These are phyloP conservation scores for Knipowitschia caucasica DNA, from an alignment of 2,797 vertebrate species.

Conservation along the genomic window DNA sequence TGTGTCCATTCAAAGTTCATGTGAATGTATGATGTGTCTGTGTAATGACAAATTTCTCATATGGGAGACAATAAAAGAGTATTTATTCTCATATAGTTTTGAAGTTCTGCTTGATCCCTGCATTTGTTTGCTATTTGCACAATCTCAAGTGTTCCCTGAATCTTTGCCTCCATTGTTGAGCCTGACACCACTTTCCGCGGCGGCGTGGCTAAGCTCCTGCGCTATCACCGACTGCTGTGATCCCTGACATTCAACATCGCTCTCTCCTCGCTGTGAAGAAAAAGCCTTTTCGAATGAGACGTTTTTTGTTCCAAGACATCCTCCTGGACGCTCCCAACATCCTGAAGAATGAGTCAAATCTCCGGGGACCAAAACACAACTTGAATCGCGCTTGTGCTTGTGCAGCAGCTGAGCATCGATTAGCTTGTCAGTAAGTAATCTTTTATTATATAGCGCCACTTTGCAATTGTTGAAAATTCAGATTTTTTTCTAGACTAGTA, in stretches of 20 bases:
- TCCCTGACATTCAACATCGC: slow-evolving; percentile 6
- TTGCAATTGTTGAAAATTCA: too few relatives aligned
- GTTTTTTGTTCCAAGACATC: background rate
- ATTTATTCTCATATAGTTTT: too few relatives aligned
- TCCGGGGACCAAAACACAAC: slow-evolving; percentile 1
- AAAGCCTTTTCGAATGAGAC: background rate
- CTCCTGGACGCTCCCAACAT: background rate
- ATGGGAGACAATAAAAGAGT: too few relatives aligned
- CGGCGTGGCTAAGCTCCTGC: background rate
- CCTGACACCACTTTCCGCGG: background rate
- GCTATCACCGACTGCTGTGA: background rate
- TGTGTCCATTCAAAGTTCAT: too few relatives aligned
- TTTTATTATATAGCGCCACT: too few relatives aligned
- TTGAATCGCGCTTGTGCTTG: background rate
- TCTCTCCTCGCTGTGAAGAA: slow-evolving; percentile 1
- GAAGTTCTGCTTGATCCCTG: too few relatives aligned
- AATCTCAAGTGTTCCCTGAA: background rate
- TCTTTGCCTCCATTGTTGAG: background rate
- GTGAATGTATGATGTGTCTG: too few relatives aligned
- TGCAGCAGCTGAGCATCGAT: background rate
- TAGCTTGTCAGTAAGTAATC: too few relatives aligned
- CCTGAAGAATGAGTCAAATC: background rate
- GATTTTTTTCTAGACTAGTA: too few relatives aligned
- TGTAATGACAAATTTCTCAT: too few relatives aligned
- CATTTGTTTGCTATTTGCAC: background rate